A percentile compares a stretch with the other conserved stretches of the same genome.
These are phyloP conservation scores for Balanococcus diminutus DNA, from an alignment of 2,888 invertebrate species.

Conservation along the genomic window DNA sequence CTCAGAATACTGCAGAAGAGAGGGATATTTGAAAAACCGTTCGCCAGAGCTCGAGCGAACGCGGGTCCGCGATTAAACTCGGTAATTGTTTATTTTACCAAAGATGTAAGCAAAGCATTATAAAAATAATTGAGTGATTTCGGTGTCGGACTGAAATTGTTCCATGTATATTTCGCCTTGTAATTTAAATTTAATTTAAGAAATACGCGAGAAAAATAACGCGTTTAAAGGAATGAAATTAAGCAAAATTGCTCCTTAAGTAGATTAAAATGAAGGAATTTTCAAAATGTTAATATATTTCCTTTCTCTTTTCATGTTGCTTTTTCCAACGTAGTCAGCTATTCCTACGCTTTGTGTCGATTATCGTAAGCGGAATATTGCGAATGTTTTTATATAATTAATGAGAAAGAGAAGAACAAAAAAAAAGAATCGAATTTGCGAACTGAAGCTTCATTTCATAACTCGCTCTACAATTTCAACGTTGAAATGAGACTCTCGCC, in stretches of 20 bases:
- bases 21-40: not conserved
- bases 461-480: not conserved
- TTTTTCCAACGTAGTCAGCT: not conserved
- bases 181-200: conserved; percentile 22
- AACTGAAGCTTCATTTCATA: not conserved
- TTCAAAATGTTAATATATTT: conserved; percentile 17
- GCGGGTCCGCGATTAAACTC: not conserved
- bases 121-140: conserved; percentile 17
- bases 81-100: conserved; percentile 17
- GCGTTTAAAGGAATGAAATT: conserved; percentile 13
- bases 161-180: conserved; percentile 1
- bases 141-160: not conserved
- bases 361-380: not conserved
- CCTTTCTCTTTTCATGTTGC: not conserved
- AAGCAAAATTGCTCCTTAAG: conserved; percentile 7
- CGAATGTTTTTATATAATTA: not conserved
- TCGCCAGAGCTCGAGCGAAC: not conserved
- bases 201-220: conserved; percentile 4
- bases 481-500: not conserved
- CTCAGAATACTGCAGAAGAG: not conserved
- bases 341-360: not conserved
- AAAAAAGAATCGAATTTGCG: not conserved
- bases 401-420: not conserved
- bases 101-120: conserved; percentile 11
- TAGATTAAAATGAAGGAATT: conserved; percentile 17